These are phyloP conservation scores for Lasioglossum oenotherae DNA, from an alignment of 2,888 invertebrate species.

Conservation along the genomic window DNA sequence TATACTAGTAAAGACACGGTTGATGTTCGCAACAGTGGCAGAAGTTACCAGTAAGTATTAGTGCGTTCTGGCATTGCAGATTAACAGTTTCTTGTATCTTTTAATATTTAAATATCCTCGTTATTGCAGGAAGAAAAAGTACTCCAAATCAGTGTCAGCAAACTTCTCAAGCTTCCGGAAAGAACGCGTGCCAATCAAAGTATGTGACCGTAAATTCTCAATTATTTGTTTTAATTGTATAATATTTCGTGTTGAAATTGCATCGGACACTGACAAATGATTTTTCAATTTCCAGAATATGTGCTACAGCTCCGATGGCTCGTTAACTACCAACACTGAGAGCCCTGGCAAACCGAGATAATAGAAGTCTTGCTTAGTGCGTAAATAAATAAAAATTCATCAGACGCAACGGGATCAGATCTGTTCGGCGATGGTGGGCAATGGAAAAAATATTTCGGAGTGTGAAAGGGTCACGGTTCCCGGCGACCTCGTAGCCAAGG, in stretches of 20 bases:
- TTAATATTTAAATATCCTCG: background rate
- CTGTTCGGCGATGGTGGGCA: too few relatives aligned
- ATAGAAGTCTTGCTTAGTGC: constrained; percentile 11
- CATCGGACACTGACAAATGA: background rate
- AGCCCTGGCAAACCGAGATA: constrained; percentile 63
- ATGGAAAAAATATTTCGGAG: background rate
- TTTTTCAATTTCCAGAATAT: constrained; percentile 48
- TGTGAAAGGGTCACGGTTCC: background rate
- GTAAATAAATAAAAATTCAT: constrained; percentile 36
- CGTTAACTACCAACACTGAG: constrained; percentile 68
- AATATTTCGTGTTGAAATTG: background rate
- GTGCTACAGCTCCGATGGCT: constrained; percentile 69
- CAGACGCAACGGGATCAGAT: too few relatives aligned
- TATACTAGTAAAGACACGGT: constrained; percentile 75
- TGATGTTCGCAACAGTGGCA: constrained; percentile 56
- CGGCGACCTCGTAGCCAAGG: background rate
- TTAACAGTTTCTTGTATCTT: background rate
- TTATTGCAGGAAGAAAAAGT: constrained; percentile 55
- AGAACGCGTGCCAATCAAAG: constrained; percentile 64
- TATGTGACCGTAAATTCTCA: constrained; percentile 29
- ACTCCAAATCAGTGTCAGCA: constrained; percentile 67
- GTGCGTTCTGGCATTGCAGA: background rate
- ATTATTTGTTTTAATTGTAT: too few relatives aligned
- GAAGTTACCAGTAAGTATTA: constrained; percentile 61
- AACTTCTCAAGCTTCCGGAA: constrained; percentile 63